Evolutionary conservation across 1,140 invertebrate species (phyloP), one percentile per base, ranked within the genome.

Genomic region (Dufourea novaeangliae): DNA sequence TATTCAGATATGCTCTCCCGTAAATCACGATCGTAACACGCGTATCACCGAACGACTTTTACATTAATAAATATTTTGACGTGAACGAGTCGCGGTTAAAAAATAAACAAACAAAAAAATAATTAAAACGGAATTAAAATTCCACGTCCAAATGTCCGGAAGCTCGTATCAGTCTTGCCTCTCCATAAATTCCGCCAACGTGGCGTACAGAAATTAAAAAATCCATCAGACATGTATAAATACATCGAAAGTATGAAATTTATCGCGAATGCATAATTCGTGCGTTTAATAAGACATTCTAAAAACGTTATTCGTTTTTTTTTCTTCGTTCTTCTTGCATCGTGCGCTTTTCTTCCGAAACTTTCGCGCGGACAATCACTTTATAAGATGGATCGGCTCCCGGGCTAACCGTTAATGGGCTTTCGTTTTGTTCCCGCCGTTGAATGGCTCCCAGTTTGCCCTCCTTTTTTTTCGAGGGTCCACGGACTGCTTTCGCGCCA

Each of bases 321-420:
- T 3, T 37, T 37, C 14, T 32, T 12, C 12, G 4, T n/a, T n/a
- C 11, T 46, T 59, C 46, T 44, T 54, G 66, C 70, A 66, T 52
- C 72, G 73, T 50, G 57, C 73, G 34, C 61, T 66, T 71, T 41
- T 11, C 20, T 79, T 61, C 41, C 14, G 32, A 14, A 62, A 59
- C 54, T 79, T 72, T 82, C 76, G 54, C 66, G 77, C 59, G 72
- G 27, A 50, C 54, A 73, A 63, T 83, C 78, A 74, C 80, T 83
- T 74, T 57, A 10, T 46, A 78, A 80, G 76, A 83, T 83, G 61
- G 78, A 85, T 83, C 69, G 64, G 41, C 72, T 44, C 29, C 27
- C 64, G 50, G n/a, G n/a, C 57, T 63, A 59, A 66, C 74, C 59
- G 78, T 79, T 85, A 85, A 85, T 83, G 78, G 80, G 41, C 63